phyloP scores from a whole-genome alignment of 1,140 invertebrate species.

The Psilanteris sp. region DNA sequence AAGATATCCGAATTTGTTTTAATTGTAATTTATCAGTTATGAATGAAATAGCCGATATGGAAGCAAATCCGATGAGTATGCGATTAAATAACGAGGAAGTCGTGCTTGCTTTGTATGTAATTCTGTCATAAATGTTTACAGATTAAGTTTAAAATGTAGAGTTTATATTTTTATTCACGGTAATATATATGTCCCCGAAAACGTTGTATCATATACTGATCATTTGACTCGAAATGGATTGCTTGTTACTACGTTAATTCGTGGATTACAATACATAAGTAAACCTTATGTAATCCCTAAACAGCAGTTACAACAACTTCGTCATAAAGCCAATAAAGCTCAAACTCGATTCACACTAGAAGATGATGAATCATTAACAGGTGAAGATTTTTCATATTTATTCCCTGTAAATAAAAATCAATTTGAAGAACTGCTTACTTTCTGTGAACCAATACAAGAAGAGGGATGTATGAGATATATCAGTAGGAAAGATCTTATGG shows the following conservation, averaged over 20 bases:
- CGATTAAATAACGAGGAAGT: constrained; percentile 16
- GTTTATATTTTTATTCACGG: constrained; percentile 2
- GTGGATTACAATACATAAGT: too few relatives aligned
- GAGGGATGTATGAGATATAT: not conserved
- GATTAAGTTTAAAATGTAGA: constrained; percentile 15
- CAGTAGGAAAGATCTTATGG: not conserved
- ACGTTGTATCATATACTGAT: constrained; percentile 2
- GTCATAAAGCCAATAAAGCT: too few relatives aligned
- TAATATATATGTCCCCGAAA: constrained; percentile 10
- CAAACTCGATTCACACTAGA: too few relatives aligned
- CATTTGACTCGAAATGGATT: too few relatives aligned
- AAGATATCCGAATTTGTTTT: constrained; percentile 17
- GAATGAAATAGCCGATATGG: constrained; percentile 2
- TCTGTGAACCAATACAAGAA: constrained; percentile 1
- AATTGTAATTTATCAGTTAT: constrained; percentile 6
- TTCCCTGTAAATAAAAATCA: constrained; percentile 3
- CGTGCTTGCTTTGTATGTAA: constrained; percentile 9
- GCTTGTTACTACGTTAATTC: too few relatives aligned
- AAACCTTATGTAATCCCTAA: constrained; percentile 7
- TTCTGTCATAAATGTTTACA: constrained; percentile 1
- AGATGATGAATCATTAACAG: too few relatives aligned
- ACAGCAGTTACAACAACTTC: not conserved
- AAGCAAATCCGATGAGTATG: constrained; percentile 10
- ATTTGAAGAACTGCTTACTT: constrained; percentile 10
- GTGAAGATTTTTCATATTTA: constrained; percentile 8